These are phyloP conservation scores for Picus viridis DNA, from an alignment of 2,797 vertebrate species.

Conservation along the genomic window DNA sequence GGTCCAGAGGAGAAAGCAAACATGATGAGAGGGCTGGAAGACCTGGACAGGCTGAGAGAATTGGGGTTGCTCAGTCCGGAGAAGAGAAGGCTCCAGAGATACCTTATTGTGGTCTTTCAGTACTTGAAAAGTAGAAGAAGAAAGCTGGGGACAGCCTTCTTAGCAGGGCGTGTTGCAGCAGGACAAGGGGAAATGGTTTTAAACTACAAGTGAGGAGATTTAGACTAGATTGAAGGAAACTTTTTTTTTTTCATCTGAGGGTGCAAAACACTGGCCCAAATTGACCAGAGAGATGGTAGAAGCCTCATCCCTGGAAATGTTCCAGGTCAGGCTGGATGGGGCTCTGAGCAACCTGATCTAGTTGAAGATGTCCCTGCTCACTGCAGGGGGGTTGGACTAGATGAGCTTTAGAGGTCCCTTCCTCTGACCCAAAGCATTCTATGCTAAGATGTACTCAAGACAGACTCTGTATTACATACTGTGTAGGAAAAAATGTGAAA, in stretches of 20 bases:
- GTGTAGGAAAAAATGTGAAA: fast-evolving
- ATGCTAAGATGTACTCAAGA: fast-evolving
- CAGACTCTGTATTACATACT: not conserved
- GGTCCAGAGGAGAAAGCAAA: not conserved
- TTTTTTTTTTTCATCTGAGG: not conserved
- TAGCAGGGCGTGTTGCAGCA: not conserved
- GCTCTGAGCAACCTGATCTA: not conserved
- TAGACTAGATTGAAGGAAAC: too few species aligned
- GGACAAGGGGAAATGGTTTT: not conserved
- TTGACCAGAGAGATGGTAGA: not conserved
- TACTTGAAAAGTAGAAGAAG: not conserved
- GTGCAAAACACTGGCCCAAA: not conserved
- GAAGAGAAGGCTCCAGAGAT: not conserved
- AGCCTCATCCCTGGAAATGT: not conserved
- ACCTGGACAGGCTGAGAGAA: not conserved
- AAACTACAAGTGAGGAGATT: not conserved
- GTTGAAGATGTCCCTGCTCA: not conserved
- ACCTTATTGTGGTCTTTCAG: not conserved
- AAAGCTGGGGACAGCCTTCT: not conserved
- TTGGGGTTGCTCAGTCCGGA: not conserved
- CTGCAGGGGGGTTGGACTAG: not conserved
- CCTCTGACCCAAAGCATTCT: not conserved
- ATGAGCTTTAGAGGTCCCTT: not conserved
- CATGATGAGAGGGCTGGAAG: not conserved
- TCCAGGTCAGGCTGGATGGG: not conserved